A percentile compares a stretch with the other conserved stretches of the same genome.
Evolutionary conservation across 2,797 vertebrate species (phyloP).

Genomic region (Aulostomus chinensis): DNA sequence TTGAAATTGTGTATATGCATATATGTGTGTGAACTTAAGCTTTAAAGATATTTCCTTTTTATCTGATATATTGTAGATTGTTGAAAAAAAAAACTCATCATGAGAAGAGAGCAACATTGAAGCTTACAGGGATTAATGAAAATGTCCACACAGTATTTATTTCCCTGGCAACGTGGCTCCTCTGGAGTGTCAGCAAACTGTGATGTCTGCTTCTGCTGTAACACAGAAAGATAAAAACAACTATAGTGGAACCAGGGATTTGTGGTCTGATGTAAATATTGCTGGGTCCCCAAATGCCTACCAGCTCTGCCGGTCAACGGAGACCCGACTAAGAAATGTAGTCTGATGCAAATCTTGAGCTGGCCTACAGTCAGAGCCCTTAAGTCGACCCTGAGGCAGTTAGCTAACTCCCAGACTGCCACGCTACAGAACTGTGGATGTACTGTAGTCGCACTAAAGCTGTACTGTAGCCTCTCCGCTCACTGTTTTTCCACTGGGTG

Average conservation of each 20-base stretch:
- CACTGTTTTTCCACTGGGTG: constrained; percentile 58
- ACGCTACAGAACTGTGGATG: constrained; percentile 24
- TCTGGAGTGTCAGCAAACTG: constrained; percentile 39
- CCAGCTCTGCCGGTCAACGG: constrained; percentile 18
- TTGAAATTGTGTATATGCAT: too few species aligned
- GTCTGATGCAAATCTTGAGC: constrained; percentile 64
- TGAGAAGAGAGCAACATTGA: constrained; percentile 14
- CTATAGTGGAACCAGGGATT: constrained; percentile 33
- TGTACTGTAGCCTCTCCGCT: constrained; percentile 42
- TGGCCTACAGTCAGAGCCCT: constrained; percentile 59
- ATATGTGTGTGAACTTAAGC: too few species aligned
- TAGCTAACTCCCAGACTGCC: constrained; percentile 57
- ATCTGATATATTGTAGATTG: not conserved
- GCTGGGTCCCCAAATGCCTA: constrained; percentile 29
- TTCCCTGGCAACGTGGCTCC: constrained; percentile 38
- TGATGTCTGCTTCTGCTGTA: constrained; percentile 9
- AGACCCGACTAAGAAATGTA: constrained; percentile 43
- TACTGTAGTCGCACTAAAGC: constrained; percentile 37
- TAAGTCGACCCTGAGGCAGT: constrained; percentile 67
- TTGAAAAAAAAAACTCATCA: too few species aligned
- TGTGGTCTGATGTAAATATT: constrained; percentile 60
- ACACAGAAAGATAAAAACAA: constrained; percentile 3
- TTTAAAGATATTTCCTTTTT: too few species aligned
- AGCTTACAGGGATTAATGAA: constrained; percentile 41
- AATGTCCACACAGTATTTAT: constrained; percentile 49